phyloP scores from a whole-genome alignment of 2,113 vertebrate genomes.

The Ochotona princeps region DNA sequence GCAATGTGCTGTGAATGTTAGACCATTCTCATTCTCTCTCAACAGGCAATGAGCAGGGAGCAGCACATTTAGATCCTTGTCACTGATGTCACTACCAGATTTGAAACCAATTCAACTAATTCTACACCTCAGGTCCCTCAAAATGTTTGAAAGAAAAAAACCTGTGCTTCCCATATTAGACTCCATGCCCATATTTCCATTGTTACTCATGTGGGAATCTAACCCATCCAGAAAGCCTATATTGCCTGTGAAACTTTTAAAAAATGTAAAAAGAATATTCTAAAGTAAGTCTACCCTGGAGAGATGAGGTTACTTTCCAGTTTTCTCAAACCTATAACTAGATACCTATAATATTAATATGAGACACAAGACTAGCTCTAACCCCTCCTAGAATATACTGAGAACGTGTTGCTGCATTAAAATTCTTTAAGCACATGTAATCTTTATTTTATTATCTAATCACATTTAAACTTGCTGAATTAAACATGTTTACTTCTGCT shows the following conservation, averaged over 20 bases:
- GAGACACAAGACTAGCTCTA: not conserved
- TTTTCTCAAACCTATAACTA: not conserved
- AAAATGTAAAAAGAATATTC: not conserved
- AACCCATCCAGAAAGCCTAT: not conserved
- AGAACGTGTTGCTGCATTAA: not conserved
- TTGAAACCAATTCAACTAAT: not conserved
- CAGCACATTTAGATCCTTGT: not conserved
- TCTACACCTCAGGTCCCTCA: not conserved
- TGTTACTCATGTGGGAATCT: not conserved
- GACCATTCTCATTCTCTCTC: not conserved
- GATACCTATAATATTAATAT: not conserved
- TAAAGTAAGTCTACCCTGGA: conserved; percentile 5
- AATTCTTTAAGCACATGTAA: not conserved
- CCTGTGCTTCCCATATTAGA: not conserved
- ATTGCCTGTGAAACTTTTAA: not conserved
- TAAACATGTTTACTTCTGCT: conserved; percentile 1
- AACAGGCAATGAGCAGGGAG: not conserved
- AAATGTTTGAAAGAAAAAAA: conserved; percentile 33
- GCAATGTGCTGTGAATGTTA: not conserved
- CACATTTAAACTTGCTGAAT: conserved; percentile 24
- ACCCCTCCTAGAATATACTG: not conserved
- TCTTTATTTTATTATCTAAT: conserved; percentile 27
- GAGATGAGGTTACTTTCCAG: not conserved
- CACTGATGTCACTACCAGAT: not conserved
- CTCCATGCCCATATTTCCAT: not conserved